Base-by-base conservation (phyloP, 2,888 invertebrate genomes). In the Horisme vitalbata region DNA sequence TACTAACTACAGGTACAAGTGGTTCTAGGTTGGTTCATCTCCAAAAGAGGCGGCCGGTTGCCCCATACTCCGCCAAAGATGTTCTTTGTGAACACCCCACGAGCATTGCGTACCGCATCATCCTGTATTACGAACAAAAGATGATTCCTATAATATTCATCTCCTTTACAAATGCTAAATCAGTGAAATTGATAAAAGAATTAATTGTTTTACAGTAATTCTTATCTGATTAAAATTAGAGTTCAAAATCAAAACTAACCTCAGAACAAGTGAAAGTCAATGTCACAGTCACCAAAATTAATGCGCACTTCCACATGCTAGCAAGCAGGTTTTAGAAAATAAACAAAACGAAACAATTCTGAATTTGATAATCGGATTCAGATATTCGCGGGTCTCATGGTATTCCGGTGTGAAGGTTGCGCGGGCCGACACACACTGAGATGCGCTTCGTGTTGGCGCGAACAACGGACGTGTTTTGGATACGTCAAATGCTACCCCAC, bases 1-100 rank as follows among this genome's bases (percentile, higher is more conserved):
- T 26, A 92, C 93, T 92, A 71, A 94, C 94, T 92, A 75, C 94
- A 94, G 41, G 88, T 88, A 65, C 94, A 94, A 3, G 91, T 72
- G 11, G 90, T 86, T 36, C 91, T 78, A 7, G 91, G 91, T 34
- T 64, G 67, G 51, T 75, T 79, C 75, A 57, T 83, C 82, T 78
- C 92, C 86, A 84, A 51, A 48, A 89, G 67, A 1, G 94, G 94
- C 14, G 94, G 93, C 44, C 92, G 90, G 67, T 94, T 92, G 57
- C 93, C 93, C 84, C 93, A 93, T 33, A 92, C 80, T 15, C 93
- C 91, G 1, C 90, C 91, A 63, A 92, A 90, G 73, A 92, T 86
- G 71, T 91, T 92, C 75, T 90, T 92, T 27, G 89, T 68, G 51
- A 68, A 78, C 5, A 79, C 63, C 1, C 79, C 84, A 28, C 83